A percentile compares a stretch with the other conserved stretches of the same genome.
Evolutionary conservation across 2,113 vertebrate genomes (phyloP).

Genomic region (Phyllopteryx taeniolatus): DNA sequence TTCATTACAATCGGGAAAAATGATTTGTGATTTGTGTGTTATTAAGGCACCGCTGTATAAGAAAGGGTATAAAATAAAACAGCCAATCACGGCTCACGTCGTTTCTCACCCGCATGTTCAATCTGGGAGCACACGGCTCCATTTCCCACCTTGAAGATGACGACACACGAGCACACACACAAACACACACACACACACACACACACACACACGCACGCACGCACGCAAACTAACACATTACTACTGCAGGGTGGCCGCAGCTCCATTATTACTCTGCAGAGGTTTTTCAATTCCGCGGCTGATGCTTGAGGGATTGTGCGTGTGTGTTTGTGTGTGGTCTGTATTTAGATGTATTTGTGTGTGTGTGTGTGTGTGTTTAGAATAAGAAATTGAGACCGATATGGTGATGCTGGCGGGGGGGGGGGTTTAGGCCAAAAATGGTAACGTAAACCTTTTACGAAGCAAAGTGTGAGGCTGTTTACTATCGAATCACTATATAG

Average conservation of each 20-base stretch:
- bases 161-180: not conserved
- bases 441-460: not conserved
- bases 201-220: not conserved
- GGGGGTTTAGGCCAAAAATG: not conserved
- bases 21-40: not conserved
- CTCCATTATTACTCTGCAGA: constrained; percentile 68
- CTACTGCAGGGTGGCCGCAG: constrained; percentile 35
- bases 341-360: not conserved
- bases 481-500: not conserved
- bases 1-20: not conserved
- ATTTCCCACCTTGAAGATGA: not conserved
- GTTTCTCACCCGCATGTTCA: not conserved
- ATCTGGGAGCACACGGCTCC: not conserved
- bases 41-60: not conserved
- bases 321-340: not conserved
- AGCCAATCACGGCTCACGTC: not conserved
- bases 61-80: not conserved
- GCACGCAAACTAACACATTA: constrained; percentile 23
- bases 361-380: not conserved
- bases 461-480: not conserved
- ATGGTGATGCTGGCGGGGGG: not conserved
- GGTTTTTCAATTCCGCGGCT: constrained; percentile 78
- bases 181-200: constrained; percentile 8
- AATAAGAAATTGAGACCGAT: not conserved
- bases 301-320: constrained; percentile 3